Evolutionary conservation across 2,888 invertebrate genomes (phyloP).

Genomic region (Ernsta delagoae): DNA sequence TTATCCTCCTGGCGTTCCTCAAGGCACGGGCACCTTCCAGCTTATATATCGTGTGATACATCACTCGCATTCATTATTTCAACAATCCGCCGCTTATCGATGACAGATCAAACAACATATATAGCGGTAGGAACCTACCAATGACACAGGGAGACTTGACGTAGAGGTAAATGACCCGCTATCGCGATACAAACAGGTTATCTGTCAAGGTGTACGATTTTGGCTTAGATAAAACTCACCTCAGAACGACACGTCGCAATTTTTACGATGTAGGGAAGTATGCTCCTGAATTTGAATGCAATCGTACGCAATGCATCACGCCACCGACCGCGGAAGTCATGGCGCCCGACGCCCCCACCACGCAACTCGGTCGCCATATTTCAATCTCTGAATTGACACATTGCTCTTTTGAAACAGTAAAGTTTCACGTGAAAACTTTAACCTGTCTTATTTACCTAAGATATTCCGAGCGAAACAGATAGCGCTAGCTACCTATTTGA

Average conservation of each 20-base stretch:
- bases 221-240: conserved; percentile 49
- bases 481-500: conserved; percentile 74
- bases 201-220: conserved; percentile 53
- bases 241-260: conserved; percentile 46
- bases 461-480: conserved; percentile 73
- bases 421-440: conserved; percentile 77
- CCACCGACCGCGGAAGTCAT: conserved; percentile 84
- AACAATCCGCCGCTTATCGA: conserved; percentile 45
- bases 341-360: conserved; percentile 74
- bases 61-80: conserved; percentile 67
- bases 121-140: not conserved
- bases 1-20: conserved; percentile 69
- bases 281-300: conserved; percentile 56
- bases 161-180: conserved; percentile 47
- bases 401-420: conserved; percentile 69
- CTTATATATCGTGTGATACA: conserved; percentile 71
- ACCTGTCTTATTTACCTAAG: conserved; percentile 82
- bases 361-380: conserved; percentile 72
- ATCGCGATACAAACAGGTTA: conserved; percentile 39
- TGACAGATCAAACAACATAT: conserved; percentile 39
- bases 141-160: conserved; percentile 25
- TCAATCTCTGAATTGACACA: conserved; percentile 82
- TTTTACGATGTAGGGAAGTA: conserved; percentile 55
- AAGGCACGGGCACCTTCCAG: conserved; percentile 65
- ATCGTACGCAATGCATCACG: conserved; percentile 63